Base-by-base conservation (phyloP, 1,140 invertebrate species). In the Lordiphosa collinella region DNA sequence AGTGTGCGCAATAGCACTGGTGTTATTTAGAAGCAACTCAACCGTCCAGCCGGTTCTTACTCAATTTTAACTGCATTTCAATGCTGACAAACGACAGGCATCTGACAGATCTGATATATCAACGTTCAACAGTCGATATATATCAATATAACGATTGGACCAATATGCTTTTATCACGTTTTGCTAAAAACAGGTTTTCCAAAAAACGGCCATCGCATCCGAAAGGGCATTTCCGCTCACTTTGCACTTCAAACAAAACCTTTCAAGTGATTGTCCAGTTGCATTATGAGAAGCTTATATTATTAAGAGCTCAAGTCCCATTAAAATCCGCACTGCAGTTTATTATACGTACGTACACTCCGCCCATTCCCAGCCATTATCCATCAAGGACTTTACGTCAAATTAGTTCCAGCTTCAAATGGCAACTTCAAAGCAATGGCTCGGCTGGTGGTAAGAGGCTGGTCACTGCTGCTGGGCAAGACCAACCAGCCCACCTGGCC, bases 391-490 rank as follows among this genome's bases (percentile, higher is more conserved):
- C 32, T 53, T 63, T 49, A 52, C 52, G 59, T 53, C 59, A 67
- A 67, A 67, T 67, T 67, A 67, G 59, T 41, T 36, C 52, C 64
- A 56, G 34, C 51, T 67, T 66, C 51, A 48, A 67, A 43, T 32
- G 59, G 47, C 35, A 62, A 67, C 64, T 62, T 67, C 64, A 67
- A 67, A 67, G 64, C 47, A 56, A 35, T 54, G 47, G 12, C 25
- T 12, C 14, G 38, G 46, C 4, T 22, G 11, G 13, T 16, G 36
- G n/a, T 16, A 44, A 38, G 49, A 41, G 14, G 16, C 16, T 34
- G 57, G 43, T 47, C 44, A 47, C 13, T 18, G 18, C 10, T n/a
- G 41, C 16, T n/a, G 6, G 34, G 32, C 41, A 41, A 41, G 48
- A n/a, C 12, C 14, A 16, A 36, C 40, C 40, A 3, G 9, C 37